Evolutionary conservation across 2,113 vertebrate genomes (phyloP), one percentile per base, ranked within the genome.

Genomic region (Xyliphius kryptos): DNA sequence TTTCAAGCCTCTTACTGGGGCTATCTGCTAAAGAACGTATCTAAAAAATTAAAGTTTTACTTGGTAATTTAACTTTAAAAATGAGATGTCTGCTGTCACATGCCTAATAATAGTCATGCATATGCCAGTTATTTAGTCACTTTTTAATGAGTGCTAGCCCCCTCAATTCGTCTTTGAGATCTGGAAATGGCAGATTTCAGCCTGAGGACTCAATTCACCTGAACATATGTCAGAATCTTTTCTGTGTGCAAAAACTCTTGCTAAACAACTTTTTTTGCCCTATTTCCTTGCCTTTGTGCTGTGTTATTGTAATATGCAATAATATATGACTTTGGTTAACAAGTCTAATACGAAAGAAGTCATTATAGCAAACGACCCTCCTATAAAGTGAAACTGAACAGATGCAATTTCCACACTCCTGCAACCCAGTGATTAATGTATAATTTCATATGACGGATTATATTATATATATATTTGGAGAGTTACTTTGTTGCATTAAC

Each of bases 51-150:
- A 88, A 76, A 81, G 77, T 80, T 82, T 76, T 78, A 77, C 77
- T 83, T 81, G 73, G 67, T 83, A 72, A 85, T 88, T 88, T 83
- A 83, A 82, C 82, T 81, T 79, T 80, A 79, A 81, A 84, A 86
- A 85, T 70, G 72, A 80, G 74, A 82, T 78, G 80, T 85, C 80
- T 82, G 82, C 74, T 79, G 73, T 69, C 76, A 66, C 72, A 74
- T 76, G 70, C 78, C 77, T 85, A 82, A 84, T 86, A 86, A 86
- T 79, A 81, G 77, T 68, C 68, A 80, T 85, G 72, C 84, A 86
- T 86, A 87, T 86, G 85, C 81, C 68, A 75, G 75, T 76, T 75
- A 79, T 84, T 86, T 81, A 74, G 73, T 74, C 73, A 75, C 73
- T 65, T 75, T 46, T 73, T 80, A 86, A 82, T 85, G 87, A 82